Evolutionary conservation across 2,113 vertebrate species (phyloP).

Genomic region (Otocyon megalotis): DNA sequence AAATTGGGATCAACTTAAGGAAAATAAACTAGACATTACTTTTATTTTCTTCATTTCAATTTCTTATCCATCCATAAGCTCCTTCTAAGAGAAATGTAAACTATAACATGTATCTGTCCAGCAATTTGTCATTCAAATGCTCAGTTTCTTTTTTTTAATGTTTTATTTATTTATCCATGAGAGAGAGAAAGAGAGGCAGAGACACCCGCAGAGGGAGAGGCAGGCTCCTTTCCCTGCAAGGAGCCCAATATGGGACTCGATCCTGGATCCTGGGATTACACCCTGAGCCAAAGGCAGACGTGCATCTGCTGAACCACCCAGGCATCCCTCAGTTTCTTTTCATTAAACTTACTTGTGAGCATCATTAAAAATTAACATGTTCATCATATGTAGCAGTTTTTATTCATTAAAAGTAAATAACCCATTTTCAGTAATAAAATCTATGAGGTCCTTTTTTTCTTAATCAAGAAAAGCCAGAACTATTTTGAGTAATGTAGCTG

Average conservation of each 20-base stretch:
- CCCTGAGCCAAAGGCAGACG: too few relatives aligned
- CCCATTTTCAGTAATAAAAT: conserved; percentile 69
- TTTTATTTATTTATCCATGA: too few relatives aligned
- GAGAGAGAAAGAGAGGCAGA: too few relatives aligned
- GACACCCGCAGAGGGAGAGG: too few relatives aligned
- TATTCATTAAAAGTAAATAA: conserved; percentile 78
- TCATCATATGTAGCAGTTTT: conserved; percentile 71
- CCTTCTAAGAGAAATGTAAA: conserved; percentile 6
- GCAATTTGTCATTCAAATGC: conserved; percentile 56
- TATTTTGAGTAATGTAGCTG: conserved; percentile 23
- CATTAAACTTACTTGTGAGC: not conserved
- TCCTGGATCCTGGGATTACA: too few relatives aligned
- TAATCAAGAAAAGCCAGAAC: not conserved
- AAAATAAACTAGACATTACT: not conserved
- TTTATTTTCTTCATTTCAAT: not conserved
- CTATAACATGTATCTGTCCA: not conserved
- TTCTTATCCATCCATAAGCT: not conserved
- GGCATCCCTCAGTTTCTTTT: not conserved
- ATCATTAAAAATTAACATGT: conserved; percentile 72
- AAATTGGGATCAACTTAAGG: not conserved
- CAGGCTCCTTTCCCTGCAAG: too few relatives aligned
- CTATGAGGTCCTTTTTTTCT: not conserved
- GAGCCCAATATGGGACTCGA: too few relatives aligned
- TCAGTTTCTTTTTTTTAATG: not conserved
- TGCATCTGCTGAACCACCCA: too few relatives aligned